Evolutionary conservation across 2,797 vertebrate genomes (phyloP), one percentile per base, ranked within the genome.

Genomic region (Prunella strophiata): DNA sequence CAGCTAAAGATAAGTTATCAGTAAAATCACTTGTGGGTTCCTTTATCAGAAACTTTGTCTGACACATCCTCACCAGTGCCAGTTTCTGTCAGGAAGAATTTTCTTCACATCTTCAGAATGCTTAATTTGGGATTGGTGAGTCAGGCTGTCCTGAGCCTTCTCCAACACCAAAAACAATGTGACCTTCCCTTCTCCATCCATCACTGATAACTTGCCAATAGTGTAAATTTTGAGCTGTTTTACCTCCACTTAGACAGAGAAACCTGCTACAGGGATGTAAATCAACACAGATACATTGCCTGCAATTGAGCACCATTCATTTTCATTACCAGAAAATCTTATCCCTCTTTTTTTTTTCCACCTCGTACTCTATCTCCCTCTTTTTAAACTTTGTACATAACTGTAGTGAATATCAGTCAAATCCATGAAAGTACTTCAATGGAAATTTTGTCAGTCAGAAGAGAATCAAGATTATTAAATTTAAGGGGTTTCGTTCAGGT

Each of bases 221-320:
- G 19, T 3, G 10, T 50, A n/a, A 70, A 29, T 5, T 48, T 14
- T 23, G 22, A 36, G 22, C 4, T 50, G 22, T 42, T 82, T 82
- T 48, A 10, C 36, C 20, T 25, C 19, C 50, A 25, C 9, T 62
- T n/a, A 29, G 19, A 23, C 27, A 75, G 27, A 59, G 30, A 58
- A 32, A 22, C 4, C 19, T 43, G 22, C 16, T 36, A 17, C 27
- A 7, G 3, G 48, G 32, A 18, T 55, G 9, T 10, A 66, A 68
- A 88, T 57, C 42, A 27, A 18, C 6, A 23, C 1, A 45, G 2
- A 34, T 3, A 2, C 36, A 14, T 10, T 25, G 3, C 8, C 11
- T 72, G 59, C 51, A 71, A 7, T 1, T 18, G 3, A 62, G 7
- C 7, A 40, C 13, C 1, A 1, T 21, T 47, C 1, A 11, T 75